Evolutionary conservation across 2,113 vertebrate genomes (phyloP).

Genomic region (Leucopsar rothschildi): DNA sequence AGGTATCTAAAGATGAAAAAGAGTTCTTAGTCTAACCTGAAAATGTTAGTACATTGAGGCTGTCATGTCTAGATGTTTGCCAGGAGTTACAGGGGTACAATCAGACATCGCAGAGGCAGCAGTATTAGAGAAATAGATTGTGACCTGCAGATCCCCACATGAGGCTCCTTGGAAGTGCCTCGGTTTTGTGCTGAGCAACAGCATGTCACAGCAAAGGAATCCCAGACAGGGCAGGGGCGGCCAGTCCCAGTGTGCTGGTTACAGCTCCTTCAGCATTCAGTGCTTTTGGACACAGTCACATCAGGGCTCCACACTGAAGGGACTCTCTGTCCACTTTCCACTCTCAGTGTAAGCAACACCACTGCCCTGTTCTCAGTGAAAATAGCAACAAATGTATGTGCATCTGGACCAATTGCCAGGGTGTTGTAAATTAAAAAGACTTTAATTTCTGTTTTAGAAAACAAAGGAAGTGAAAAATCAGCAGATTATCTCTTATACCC

Average conservation of each 20-base stretch:
- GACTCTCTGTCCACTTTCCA: not conserved
- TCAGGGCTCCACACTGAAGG: not conserved
- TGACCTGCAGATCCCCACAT: not conserved
- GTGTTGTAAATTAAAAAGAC: not conserved
- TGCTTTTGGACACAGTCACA: not conserved
- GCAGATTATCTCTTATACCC: not conserved
- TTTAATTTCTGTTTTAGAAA: not conserved
- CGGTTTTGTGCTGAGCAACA: not conserved
- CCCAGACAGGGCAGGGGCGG: not conserved
- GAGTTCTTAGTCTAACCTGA: not conserved
- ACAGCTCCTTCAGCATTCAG: not conserved
- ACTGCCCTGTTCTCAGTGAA: not conserved
- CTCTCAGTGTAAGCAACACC: not conserved
- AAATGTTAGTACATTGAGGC: not conserved
- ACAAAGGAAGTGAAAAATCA: not conserved
- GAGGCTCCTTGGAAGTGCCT: not conserved
- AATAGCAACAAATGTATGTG: not conserved
- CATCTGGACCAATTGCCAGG: not conserved
- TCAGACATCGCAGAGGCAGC: not conserved
- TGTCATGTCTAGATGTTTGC: not conserved
- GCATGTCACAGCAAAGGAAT: not conserved
- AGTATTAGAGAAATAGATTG: not conserved
- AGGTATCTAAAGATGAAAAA: not conserved
- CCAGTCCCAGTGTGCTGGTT: rapidly evolving
- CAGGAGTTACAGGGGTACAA: not conserved